These are phyloP conservation scores for Gnathonemus longibarbis DNA, from an alignment of 2,113 vertebrate genomes.

Conservation along the genomic window DNA sequence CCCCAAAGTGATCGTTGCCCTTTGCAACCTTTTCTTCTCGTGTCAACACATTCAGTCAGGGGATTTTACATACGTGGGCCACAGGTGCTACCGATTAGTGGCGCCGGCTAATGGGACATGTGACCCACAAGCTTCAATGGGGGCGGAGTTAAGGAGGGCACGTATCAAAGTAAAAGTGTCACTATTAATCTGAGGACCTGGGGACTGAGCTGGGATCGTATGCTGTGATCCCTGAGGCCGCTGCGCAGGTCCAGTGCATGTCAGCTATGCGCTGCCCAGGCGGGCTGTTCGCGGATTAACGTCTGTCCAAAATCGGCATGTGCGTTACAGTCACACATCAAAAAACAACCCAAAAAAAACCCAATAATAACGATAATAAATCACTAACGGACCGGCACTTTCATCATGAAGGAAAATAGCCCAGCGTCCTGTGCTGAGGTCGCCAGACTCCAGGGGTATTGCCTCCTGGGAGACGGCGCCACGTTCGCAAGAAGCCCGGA, in stretches of 20 bases:
- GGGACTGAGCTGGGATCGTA: neutral
- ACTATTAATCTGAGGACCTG: neutral
- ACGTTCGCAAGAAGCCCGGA: neutral
- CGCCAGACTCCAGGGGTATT: neutral
- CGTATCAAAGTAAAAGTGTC: neutral
- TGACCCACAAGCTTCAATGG: neutral
- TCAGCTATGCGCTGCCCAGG: neutral
- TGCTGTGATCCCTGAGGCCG: too few relatives aligned
- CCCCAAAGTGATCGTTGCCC: neutral
- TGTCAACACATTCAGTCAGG: conserved; percentile 1
- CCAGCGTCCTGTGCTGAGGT: neutral
- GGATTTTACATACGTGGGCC: neutral
- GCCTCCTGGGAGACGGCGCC: neutral
- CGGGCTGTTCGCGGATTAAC: neutral
- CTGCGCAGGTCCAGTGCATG: neutral
- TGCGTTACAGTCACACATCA: neutral
- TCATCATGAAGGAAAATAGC: neutral
- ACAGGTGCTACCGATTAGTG: neutral
- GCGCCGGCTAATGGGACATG: neutral
- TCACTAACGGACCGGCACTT: neutral
- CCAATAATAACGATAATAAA: neutral
- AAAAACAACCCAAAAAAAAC: neutral
- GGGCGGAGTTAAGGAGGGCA: neutral
- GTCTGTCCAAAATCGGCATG: neutral
- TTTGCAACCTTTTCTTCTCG: neutral